These are phyloP conservation scores for Nomada flava DNA, from an alignment of 2,888 invertebrate genomes.

Conservation along the genomic window DNA sequence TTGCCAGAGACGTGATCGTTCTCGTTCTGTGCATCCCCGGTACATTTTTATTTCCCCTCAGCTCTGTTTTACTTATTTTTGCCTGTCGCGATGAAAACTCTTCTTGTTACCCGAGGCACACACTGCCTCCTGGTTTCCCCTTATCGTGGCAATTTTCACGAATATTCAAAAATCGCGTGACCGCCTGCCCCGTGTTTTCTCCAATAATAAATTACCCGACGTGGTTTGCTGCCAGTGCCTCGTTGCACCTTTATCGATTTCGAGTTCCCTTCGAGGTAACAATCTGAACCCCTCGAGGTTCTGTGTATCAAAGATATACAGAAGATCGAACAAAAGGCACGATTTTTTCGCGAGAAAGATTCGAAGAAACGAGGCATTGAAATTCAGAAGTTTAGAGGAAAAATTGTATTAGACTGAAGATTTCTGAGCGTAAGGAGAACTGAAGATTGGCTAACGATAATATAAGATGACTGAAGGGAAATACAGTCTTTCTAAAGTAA, in stretches of 20 bases:
- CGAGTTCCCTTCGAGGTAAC: background rate
- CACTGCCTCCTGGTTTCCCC: no score
- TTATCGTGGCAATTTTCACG: slow-evolving; percentile 11
- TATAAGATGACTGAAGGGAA: no score
- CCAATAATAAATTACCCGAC: slow-evolving; percentile 8
- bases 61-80: background rate
- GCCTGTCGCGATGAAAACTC: no score
- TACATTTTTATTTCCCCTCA: slow-evolving; percentile 22
- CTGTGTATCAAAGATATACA: background rate
- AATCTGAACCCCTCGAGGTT: background rate
- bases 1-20: slow-evolving; percentile 13
- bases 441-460: no score
- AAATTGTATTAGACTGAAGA: no score
- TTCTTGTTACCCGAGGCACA: background rate
- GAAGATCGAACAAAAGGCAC: no score
- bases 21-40: slow-evolving; percentile 23
- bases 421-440: no score
- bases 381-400: no score
- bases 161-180: slow-evolving; percentile 56
- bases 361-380: no score
- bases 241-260: slow-evolving; percentile 36
- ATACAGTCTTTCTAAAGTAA: no score
- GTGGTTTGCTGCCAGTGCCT: slow-evolving; percentile 3
- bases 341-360: no score
- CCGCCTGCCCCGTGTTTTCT: background rate